Percentiles rank a stretch among this genome's conserved stretches.
phyloP scores from a whole-genome alignment of 2,797 vertebrate species.

The Aeoliscus strigatus region DNA sequence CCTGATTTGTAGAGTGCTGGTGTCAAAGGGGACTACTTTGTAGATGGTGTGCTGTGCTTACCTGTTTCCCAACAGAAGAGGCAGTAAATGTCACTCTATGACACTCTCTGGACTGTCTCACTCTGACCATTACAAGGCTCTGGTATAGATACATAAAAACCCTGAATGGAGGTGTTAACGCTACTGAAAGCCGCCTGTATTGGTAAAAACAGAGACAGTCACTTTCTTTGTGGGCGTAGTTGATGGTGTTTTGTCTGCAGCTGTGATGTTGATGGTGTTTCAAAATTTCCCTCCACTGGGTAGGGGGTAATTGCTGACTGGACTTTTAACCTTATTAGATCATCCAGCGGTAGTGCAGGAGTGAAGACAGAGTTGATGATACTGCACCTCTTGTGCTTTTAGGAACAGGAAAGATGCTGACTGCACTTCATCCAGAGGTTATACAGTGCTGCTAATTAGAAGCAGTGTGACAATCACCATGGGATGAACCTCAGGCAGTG shows the following conservation, averaged over 20 bases:
- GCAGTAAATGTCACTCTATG: slow-evolving; percentile 70
- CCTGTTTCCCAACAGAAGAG: slow-evolving; percentile 69
- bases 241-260: slow-evolving; percentile 70
- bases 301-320: slow-evolving; percentile 78
- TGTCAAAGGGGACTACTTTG: slow-evolving; percentile 79
- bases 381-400: slow-evolving; percentile 69
- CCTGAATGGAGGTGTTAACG: slow-evolving; percentile 20
- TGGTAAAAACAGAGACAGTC: slow-evolving; percentile 32
- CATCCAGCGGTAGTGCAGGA: slow-evolving; percentile 68
- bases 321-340: slow-evolving; percentile 83
- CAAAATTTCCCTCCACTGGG: slow-evolving; percentile 65
- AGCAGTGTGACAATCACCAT: slow-evolving; percentile 59
- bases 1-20: slow-evolving; percentile 78
- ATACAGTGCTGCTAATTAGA: slow-evolving; percentile 49
- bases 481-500: slow-evolving; percentile 55
- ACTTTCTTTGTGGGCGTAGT: slow-evolving; percentile 56
- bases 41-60: slow-evolving; percentile 74
- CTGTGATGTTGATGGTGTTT: slow-evolving; percentile 72
- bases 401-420: slow-evolving; percentile 72
- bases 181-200: not conserved
- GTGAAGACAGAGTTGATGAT: slow-evolving; percentile 72
- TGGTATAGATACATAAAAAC: slow-evolving; percentile 33
- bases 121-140: slow-evolving; percentile 39
- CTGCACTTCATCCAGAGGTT: slow-evolving; percentile 69
- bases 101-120: slow-evolving; percentile 74